phyloP scores from a whole-genome alignment of 2,113 vertebrate genomes.

The Falcunculus frontatus region DNA sequence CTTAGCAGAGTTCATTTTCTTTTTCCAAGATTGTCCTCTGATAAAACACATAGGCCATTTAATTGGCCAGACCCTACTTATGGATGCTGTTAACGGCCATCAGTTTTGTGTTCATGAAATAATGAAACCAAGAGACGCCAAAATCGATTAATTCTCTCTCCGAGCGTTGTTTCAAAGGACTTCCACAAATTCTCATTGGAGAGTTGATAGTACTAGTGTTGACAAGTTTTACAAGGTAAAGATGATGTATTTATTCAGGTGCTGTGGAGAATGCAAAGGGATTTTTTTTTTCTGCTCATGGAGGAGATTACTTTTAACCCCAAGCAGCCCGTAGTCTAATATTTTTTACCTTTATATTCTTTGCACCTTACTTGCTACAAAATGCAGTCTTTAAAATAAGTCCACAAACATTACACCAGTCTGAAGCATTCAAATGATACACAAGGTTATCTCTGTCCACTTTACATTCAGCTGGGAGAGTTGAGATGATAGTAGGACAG shows the following conservation, averaged over 20 bases:
- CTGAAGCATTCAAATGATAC: neutral
- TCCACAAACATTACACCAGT: neutral
- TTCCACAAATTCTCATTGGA: neutral
- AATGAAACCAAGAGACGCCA: neutral
- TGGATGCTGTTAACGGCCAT: neutral
- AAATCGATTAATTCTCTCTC: neutral
- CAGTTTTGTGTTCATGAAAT: neutral
- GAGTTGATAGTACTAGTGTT: neutral
- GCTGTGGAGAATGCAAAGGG: neutral
- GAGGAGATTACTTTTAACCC: neutral
- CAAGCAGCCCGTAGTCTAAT: neutral
- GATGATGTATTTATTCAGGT: neutral
- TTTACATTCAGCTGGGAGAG: neutral
- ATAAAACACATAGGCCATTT: neutral
- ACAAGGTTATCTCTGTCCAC: neutral
- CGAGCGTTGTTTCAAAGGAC: neutral
- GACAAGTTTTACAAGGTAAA: neutral
- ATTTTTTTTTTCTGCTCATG: neutral
- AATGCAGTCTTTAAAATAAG: neutral
- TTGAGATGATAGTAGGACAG: neutral
- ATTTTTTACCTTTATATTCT: neutral
- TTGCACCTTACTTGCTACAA: neutral
- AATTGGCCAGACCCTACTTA: neutral
- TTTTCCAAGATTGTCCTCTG: neutral
- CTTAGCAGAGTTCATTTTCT: neutral